Evolutionary conservation across 2,888 invertebrate species (phyloP), one percentile per base, ranked within the genome.

Genomic region (Branchellion lobata): DNA sequence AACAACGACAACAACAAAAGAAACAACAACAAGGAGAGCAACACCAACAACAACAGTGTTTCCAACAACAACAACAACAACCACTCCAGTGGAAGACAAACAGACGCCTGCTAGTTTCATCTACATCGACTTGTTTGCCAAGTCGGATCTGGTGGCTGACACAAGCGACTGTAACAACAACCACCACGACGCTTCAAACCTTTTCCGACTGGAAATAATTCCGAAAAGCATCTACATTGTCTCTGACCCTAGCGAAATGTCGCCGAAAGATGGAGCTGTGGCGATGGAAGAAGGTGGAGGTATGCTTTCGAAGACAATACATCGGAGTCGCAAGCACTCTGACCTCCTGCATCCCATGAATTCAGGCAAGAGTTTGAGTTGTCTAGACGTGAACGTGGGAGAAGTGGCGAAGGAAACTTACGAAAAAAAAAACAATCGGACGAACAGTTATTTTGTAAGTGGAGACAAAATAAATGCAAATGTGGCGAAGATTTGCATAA

Each of bases 91-190:
- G 14, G 14, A 40, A 40, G 5, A 14, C 40, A 40, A 14, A 8
- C 40, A 40, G 21, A 57, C 3, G 3, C 5, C 61, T 14, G 24
- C 5, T 18, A 57, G n/a, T 24, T n/a, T 57, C n/a, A 57, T 57
- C 3, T 57, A 57, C 24, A 57, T 57, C 5, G 61, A 57, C 61
- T 24, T 57, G 61, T 57, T 57, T 57, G 61, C 61, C 3, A 57
- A 57, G 24, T 57, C 61, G 21, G 61, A 18, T 24, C 5, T 57
- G 3, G 24, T 57, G 5, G 3, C 61, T 18, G 61, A 57, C 14
- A 24, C 5, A 57, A n/a, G 24, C 24, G 61, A 57, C 21, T n/a
- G 5, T 5, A n/a, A 57, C 21, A 24, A 18, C 5, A 40, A 40
- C 24, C 24, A 8, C 21, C 5, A 57, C 8, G 24, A 57, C n/a